phyloP scores from a whole-genome alignment of 2,113 vertebrate species.

The Bubo scandiacus region DNA sequence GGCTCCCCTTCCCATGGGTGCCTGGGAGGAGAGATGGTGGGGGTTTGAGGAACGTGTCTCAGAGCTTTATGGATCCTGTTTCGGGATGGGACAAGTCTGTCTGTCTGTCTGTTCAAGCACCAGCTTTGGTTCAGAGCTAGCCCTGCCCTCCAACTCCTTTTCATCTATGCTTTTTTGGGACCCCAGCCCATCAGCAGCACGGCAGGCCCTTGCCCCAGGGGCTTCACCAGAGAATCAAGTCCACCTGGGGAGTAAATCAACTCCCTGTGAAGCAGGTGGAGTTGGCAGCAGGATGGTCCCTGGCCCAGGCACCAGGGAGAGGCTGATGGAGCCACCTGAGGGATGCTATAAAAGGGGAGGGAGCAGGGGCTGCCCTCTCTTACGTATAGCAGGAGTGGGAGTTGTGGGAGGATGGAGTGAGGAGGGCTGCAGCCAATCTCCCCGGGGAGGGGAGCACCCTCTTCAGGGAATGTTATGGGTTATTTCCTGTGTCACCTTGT shows the following conservation, averaged over 20 bases:
- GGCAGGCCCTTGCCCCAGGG: not conserved
- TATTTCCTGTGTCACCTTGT: not conserved
- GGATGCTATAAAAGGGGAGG: not conserved
- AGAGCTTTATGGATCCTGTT: not conserved
- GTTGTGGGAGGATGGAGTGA: accelerated
- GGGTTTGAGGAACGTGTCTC: not conserved
- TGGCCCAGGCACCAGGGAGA: not conserved
- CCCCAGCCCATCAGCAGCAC: accelerated
- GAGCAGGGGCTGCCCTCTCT: accelerated
- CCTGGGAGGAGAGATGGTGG: not conserved
- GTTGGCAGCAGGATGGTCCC: not conserved
- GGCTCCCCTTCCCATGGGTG: not conserved
- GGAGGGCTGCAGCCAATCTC: not conserved
- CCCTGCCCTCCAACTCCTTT: not conserved
- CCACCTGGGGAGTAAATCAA: not conserved
- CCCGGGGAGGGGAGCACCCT: accelerated
- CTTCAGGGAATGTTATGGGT: accelerated
- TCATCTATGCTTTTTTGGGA: not conserved
- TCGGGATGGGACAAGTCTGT: not conserved
- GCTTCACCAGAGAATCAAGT: not conserved
- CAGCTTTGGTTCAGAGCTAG: not conserved
- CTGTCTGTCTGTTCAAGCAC: not conserved
- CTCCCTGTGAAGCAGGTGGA: not conserved
- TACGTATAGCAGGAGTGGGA: accelerated
- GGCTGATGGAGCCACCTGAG: not conserved